phyloP scores from a whole-genome alignment of 2,797 vertebrate genomes.

The Pseudomugil gertrudae region DNA sequence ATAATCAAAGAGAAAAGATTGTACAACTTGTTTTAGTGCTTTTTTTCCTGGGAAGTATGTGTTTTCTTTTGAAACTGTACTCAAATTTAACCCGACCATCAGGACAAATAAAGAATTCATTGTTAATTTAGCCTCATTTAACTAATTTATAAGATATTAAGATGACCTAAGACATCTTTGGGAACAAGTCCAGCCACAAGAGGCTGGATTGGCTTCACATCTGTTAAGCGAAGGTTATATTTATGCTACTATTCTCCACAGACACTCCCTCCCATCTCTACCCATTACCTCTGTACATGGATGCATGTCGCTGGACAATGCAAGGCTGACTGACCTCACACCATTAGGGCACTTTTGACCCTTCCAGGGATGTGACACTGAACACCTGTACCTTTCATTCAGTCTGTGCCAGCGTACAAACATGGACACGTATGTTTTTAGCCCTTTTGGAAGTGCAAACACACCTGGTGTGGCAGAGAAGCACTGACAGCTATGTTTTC shows the following conservation, averaged over 20 bases:
- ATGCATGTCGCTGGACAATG: constrained; percentile 8
- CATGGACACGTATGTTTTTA: constrained; percentile 25
- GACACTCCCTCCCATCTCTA: constrained; percentile 17
- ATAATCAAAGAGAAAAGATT: neutral
- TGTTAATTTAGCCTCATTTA: neutral
- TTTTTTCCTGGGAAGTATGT: neutral
- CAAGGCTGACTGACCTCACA: neutral
- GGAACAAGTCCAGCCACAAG: neutral
- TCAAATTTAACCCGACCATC: neutral
- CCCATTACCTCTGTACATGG: neutral
- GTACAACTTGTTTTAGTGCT: neutral
- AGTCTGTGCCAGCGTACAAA: constrained; percentile 1
- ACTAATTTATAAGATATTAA: constrained; percentile 5
- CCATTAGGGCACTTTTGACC: constrained; percentile 29
- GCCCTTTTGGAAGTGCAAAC: constrained; percentile 67
- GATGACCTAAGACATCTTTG: constrained; percentile 22
- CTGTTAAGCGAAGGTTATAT: constrained; percentile 3
- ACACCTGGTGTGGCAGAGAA: constrained; percentile 62
- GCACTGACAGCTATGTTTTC: constrained; percentile 59
- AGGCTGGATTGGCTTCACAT: neutral
- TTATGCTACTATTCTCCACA: constrained; percentile 22
- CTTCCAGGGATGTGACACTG: constrained; percentile 11
- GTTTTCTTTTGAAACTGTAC: neutral
- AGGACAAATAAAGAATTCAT: neutral
- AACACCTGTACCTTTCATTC: constrained; percentile 16